Base-by-base conservation (phyloP, 1,140 invertebrate species). In the Elymnias hypermnestra region DNA sequence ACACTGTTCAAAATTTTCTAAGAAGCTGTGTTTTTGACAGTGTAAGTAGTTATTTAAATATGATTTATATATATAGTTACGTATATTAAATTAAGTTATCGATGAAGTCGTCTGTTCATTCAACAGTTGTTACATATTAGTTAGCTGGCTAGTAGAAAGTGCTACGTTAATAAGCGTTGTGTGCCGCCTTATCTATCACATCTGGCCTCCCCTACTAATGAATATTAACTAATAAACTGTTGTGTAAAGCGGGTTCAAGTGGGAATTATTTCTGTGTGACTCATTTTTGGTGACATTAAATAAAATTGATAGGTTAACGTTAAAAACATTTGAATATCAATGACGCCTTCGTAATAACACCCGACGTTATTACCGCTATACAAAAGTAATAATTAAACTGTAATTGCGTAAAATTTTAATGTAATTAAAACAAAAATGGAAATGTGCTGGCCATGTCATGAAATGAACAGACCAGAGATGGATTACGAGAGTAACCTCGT, bases 161-260 rank as follows among this genome's bases (percentile, higher is more conserved):
- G 31, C 13, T 35, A 58, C 53, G 57, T 50, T 70, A 67, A 66
- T 66, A 64, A 63, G 57, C 41, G 50, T 48, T 45, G 45, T 55
- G 46, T 53, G 49, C 51, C 52, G 31, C 17, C 64, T 72, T 72
- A 72, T 72, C 68, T 54, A 36, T 51, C 44, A 26, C 50, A 72
- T 76, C 72, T 67, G 53, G 46, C 60, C 62, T 61, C 63, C 69
- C 62, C 55, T 29, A 26, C 63, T 73, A 74, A 77, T 77, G 73
- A 74, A 77, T 77, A 77, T 77, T 77, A 74, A 77, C 71, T 66
- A 72, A 72, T 69, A 74, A 71, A 72, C 61, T 51, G 60, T 53
- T 52, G 33, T 60, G 45, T 42, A 33, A 51, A 57, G 50, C 50
- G 44, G 54, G 41, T 46, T 63, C 62, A 40, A 65, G 54, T 59